Percentiles rank a stretch among this genome's conserved stretches.
These are phyloP conservation scores for Caloenas nicobarica DNA, from an alignment of 2,113 vertebrate genomes.

Conservation along the genomic window DNA sequence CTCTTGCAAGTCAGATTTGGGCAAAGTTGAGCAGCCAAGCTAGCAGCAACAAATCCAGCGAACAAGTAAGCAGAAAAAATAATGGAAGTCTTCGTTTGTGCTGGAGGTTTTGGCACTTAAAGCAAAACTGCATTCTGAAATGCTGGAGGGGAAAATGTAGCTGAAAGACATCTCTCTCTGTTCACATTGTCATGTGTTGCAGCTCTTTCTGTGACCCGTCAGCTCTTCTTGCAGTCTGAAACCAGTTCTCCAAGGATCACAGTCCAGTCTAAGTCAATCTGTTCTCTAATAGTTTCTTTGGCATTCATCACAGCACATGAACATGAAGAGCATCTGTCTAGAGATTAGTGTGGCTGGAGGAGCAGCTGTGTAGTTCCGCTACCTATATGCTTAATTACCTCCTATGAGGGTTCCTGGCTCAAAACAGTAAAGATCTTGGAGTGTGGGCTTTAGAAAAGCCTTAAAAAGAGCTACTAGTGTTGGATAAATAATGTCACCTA, in stretches of 20 bases:
- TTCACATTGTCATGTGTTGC: background rate
- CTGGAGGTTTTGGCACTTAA: background rate
- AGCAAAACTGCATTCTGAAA: background rate
- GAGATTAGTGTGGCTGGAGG: conserved; percentile 19
- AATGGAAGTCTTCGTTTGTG: background rate
- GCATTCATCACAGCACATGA: conserved; percentile 22
- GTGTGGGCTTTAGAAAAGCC: background rate
- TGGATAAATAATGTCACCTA: background rate
- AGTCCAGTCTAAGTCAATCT: conserved; percentile 42
- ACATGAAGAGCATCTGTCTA: conserved; percentile 49
- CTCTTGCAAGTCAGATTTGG: background rate
- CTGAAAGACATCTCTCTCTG: background rate
- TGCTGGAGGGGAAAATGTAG: background rate
- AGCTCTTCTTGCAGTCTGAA: background rate
- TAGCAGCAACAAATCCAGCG: background rate
- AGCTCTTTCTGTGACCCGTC: background rate
- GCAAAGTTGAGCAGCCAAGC: background rate
- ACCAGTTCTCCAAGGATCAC: conserved; percentile 19
- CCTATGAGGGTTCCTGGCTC: background rate
- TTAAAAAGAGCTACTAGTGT: background rate
- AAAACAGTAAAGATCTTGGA: background rate
- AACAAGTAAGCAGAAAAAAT: background rate
- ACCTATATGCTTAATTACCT: conserved; percentile 45
- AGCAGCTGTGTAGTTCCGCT: conserved; percentile 17
- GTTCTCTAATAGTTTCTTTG: conserved; percentile 52